Evolutionary conservation across 2,888 invertebrate species (phyloP), one percentile per base, ranked within the genome.

Genomic region (Andrena praecox): DNA sequence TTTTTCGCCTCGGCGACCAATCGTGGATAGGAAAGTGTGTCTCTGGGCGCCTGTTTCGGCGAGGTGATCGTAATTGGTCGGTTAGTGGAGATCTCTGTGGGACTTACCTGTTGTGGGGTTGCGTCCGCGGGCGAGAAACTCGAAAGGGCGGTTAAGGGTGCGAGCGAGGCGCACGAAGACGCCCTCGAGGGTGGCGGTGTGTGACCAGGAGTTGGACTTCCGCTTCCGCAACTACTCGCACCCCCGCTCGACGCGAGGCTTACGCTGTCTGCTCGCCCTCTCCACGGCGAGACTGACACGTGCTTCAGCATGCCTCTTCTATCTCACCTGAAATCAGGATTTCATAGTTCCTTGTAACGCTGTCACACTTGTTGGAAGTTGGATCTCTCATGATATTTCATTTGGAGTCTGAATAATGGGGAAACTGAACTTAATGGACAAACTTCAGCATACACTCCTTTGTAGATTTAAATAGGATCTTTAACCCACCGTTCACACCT

Each of bases 251-350:
- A 97, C 89, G 97, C 96, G 86, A 98, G 95, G 91, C 97, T 97
- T 89, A 97, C 96, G 88, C 97, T 97, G 95, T 98, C 98, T 86
- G 97, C 96, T 94, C 98, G 96, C 92, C 96, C 96, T 94, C 97
- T 96, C 95, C 97, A 96, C 88, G 98, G 98, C 89, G 97, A 97
- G 94, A 97, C 96, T 95, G 97, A 97, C 94, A 98, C 98, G 96
- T 98, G 98, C 95, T 98, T 98, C 96, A 98, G 95, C 98, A 98
- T 98, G 95, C 91, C 90, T 88, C 84, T 79, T 24, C 74, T 80
- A 16, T 42, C 69, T 84, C 77, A 84, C 69, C 88, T 88, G 73
- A 16, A 80, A 82, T 20, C 68, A 78, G 59, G 16, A 69, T 78
- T 52, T 16, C 10, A 42, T 8, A 60, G 33, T 56, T 60, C 1